Conservation (phyloP, 2,888 invertebrate genomes). For the Buathra laborator region DNA sequence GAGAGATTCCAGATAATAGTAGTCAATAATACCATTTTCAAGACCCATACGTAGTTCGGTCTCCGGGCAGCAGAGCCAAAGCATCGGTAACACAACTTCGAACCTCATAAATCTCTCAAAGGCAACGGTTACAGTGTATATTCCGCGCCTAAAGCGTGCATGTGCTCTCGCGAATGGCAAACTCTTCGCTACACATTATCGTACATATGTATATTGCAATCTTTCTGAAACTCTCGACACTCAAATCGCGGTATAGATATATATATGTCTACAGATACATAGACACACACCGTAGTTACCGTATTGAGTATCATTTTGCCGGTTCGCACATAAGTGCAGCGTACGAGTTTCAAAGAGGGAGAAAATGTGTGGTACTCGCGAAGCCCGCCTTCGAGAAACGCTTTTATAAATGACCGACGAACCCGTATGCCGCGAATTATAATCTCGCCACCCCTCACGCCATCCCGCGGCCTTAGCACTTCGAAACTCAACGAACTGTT, state of each 20-base stretch:
- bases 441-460: slow-evolving; percentile 16
- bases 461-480: background rate
- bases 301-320: background rate
- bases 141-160: slow-evolving; percentile 20
- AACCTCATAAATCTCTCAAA: slow-evolving; percentile 50
- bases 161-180: slow-evolving; percentile 14
- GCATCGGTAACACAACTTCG: slow-evolving; percentile 9
- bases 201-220: background rate
- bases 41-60: background rate
- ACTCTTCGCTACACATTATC: background rate
- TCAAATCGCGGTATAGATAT: background rate
- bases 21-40: slow-evolving; percentile 32
- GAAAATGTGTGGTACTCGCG: slow-evolving; percentile 19
- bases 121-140: slow-evolving; percentile 14
- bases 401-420: slow-evolving; percentile 23
- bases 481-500: slow-evolving; percentile 37
- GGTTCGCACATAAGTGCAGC: slow-evolving; percentile 25
- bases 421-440: slow-evolving; percentile 30
- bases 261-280: background rate
- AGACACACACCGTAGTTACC: background rate
- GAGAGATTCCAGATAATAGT: slow-evolving; percentile 14
- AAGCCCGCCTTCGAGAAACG: slow-evolving; percentile 14
- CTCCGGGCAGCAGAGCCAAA: background rate
- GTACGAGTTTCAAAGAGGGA: slow-evolving; percentile 7
- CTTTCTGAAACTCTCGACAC: slow-evolving; percentile 3